phyloP scores from a whole-genome alignment of 1,140 invertebrate genomes.

The Dendroctonus valens region DNA sequence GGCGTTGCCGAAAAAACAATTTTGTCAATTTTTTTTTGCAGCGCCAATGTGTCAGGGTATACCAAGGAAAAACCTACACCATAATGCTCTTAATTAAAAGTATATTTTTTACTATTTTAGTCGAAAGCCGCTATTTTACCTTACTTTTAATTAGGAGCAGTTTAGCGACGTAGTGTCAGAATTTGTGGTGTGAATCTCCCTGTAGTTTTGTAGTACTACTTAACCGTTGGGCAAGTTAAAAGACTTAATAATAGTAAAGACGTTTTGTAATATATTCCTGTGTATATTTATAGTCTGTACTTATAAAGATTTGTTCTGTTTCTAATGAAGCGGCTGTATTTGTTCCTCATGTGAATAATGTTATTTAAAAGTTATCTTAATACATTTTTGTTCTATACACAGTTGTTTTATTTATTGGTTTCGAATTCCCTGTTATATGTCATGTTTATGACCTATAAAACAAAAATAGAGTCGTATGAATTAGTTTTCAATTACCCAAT shows the following conservation, averaged over 20 bases:
- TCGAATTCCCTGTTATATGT: too few species aligned
- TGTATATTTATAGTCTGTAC: slow-evolving; percentile 48
- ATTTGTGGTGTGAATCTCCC: not conserved
- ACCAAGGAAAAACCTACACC: slow-evolving; percentile 1
- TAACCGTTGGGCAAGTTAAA: slow-evolving; percentile 47
- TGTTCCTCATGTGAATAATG: slow-evolving; percentile 49
- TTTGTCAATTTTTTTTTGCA: slow-evolving; percentile 25
- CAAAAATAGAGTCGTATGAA: too few species aligned
- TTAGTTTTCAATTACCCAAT: too few species aligned
- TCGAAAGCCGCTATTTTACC: slow-evolving; percentile 16
- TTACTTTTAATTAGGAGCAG: slow-evolving; percentile 17
- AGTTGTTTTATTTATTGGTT: slow-evolving; percentile 17
- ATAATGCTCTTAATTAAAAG: slow-evolving; percentile 12
- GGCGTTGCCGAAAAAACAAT: slow-evolving; percentile 22
- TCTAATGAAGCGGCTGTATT: slow-evolving; percentile 50
- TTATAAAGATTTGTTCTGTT: slow-evolving; percentile 49
- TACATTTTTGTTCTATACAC: slow-evolving; percentile 47
- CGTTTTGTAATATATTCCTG: slow-evolving; percentile 49
- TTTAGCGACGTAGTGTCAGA: slow-evolving; percentile 15
- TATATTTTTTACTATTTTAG: slow-evolving; percentile 20
- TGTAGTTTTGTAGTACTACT: slow-evolving; percentile 43
- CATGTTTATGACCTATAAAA: too few species aligned
- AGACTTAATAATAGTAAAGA: slow-evolving; percentile 47
- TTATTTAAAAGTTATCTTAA: slow-evolving; percentile 49
- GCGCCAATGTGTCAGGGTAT: slow-evolving; percentile 1